These are phyloP conservation scores for Tragelaphus strepsiceros DNA, from an alignment of 2,113 vertebrate genomes.

Conservation along the genomic window DNA sequence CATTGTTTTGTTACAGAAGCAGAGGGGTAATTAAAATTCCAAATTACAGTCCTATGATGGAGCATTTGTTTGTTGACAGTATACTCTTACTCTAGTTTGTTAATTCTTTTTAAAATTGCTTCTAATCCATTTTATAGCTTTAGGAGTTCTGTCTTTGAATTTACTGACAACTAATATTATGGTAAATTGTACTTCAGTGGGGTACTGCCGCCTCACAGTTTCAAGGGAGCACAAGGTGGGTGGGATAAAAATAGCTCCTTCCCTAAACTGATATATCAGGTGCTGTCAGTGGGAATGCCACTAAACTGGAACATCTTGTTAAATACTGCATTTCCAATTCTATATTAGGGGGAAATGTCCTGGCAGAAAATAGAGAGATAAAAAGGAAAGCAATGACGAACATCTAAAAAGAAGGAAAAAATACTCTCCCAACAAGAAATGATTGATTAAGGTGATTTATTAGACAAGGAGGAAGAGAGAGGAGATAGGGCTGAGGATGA, in stretches of 20 bases:
- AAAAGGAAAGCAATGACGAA: neutral
- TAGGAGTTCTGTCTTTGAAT: constrained; percentile 85
- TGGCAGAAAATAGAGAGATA: constrained; percentile 33
- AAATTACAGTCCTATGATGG: constrained; percentile 90
- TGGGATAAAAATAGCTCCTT: constrained; percentile 72
- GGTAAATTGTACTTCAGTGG: constrained; percentile 80
- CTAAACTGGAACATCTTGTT: constrained; percentile 69
- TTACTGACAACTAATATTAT: constrained; percentile 87
- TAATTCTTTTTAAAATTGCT: constrained; percentile 89
- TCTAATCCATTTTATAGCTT: constrained; percentile 91
- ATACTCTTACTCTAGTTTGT: constrained; percentile 91
- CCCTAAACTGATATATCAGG: constrained; percentile 68
- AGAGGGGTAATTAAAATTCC: constrained; percentile 91
- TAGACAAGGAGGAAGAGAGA: neutral
- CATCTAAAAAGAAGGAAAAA: neutral
- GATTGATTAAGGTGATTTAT: neutral
- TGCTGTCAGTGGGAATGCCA: constrained; percentile 59
- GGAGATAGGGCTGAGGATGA: neutral
- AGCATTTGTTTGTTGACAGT: constrained; percentile 92
- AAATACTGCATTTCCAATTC: constrained; percentile 66
- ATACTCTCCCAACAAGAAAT: neutral
- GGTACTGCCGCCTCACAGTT: constrained; percentile 73
- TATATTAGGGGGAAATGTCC: constrained; percentile 56
- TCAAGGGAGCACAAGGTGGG: constrained; percentile 80
- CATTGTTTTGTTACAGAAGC: constrained; percentile 92